Evolutionary conservation across 2,888 invertebrate species (phyloP), one percentile per base, ranked within the genome.

Genomic region (Sesamia inferens): DNA sequence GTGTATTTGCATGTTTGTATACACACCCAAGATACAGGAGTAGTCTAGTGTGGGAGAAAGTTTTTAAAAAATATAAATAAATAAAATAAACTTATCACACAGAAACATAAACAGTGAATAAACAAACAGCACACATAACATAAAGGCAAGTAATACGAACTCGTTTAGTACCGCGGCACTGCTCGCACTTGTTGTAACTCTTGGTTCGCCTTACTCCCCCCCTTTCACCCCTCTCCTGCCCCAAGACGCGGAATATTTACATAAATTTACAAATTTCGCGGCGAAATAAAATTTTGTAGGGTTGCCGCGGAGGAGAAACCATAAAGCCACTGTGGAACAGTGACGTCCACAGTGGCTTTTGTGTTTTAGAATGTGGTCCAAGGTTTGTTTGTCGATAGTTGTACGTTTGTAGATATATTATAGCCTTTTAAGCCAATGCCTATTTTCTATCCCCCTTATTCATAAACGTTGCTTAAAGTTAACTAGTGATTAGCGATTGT

Each of bases 261-360:
- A 96, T 96, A 96, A 96, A 96, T 96, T 96, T 95, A 94, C 95
- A 95, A 96, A 96, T 95, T 95, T 94, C 93, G 91, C 92, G 90
- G 89, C 92, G 91, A 95, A 95, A 96, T 95, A 96, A 96, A 96
- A 94, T 95, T 92, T 89, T 89, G 81, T 90, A 94, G 94, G 94
- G 94, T 80, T 93, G 91, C 63, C 88, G 42, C 79, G 8, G 0
- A 7, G 0, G 11, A n/a, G 42, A 54, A 0, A 31, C 11, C 2
- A 42, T 67, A 39, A 55, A 54, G n/a, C 66, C 54, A 44, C 22
- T 58, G 2, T 11, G 16, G 8, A 8, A n/a, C 11, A 47, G 22
- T 8, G 5, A n/a, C 5, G 31, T 57, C 10, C 4, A n/a, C 0
- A 5, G 55, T 31, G 64, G 0, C 22, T 22, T 51, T 7, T 16